A percentile compares a stretch with the other conserved stretches of the same genome.
Conservation (phyloP, 2,797 vertebrate genomes). For the Amazona ochrocephala region DNA sequence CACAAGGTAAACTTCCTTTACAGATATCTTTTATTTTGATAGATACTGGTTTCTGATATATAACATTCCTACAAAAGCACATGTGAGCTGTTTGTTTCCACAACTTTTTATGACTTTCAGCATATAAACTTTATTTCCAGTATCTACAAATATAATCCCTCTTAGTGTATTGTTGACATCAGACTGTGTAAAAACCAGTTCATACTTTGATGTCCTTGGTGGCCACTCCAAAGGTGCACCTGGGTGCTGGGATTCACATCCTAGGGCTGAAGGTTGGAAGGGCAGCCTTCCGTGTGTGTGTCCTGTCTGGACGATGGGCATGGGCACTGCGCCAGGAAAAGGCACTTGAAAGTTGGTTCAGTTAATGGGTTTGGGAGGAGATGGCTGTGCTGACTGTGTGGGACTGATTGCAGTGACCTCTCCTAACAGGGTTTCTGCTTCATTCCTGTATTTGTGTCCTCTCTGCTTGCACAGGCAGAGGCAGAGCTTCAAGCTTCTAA, state of each 20-base stretch:
- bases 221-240: neutral
- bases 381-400: fast-evolving
- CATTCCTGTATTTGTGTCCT: neutral
- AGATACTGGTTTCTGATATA: neutral
- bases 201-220: fast-evolving
- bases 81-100: neutral
- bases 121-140: neutral
- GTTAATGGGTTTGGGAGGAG: neutral
- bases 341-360: fast-evolving
- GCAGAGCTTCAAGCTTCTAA: neutral
- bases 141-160: fast-evolving
- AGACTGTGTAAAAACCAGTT: fast-evolving
- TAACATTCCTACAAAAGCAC: neutral
- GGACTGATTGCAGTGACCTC: neutral
- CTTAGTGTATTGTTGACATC: neutral
- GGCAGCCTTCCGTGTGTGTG: neutral
- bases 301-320: fast-evolving
- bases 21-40: neutral
- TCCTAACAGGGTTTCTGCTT: neutral
- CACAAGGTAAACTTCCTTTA: neutral
- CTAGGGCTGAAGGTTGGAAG: neutral
- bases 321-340: neutral
- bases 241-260: neutral
- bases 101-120: neutral
- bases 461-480: fast-evolving